These are phyloP conservation scores for Brachionus rotundiformis DNA, from an alignment of 1,140 invertebrate species.

Conservation along the genomic window DNA sequence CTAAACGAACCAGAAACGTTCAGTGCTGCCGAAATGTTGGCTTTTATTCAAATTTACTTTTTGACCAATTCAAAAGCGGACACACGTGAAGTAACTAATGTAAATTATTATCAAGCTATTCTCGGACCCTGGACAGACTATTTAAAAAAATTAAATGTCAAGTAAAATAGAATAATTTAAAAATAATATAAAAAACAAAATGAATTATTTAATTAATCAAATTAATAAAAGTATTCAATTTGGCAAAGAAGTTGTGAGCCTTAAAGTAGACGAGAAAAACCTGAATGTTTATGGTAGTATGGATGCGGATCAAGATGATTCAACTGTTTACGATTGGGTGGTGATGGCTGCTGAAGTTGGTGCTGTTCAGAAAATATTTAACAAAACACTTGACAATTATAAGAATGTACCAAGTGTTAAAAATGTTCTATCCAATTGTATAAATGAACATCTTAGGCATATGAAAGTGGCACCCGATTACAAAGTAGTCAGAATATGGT, in stretches of 20 bases:
- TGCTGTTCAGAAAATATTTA: conserved; percentile 41
- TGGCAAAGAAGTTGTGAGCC: neutral
- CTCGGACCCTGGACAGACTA: conserved; percentile 51
- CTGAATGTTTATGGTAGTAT: conserved; percentile 37
- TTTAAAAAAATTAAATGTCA: conserved; percentile 11
- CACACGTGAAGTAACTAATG: conserved; percentile 44
- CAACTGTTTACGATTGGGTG: conserved; percentile 46
- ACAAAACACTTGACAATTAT: conserved; percentile 21
- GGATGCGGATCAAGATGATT: neutral
- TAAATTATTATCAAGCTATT: conserved; percentile 46
- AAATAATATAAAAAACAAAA: too few species aligned
- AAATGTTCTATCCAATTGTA: neutral
- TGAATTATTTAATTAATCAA: too few species aligned
- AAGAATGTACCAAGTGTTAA: conserved; percentile 2
- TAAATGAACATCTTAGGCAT: neutral
- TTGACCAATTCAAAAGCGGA: conserved; percentile 51
- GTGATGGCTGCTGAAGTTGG: conserved; percentile 36
- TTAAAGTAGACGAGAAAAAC: conserved; percentile 29
- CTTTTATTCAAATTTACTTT: conserved; percentile 53
- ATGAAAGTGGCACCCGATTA: conserved; percentile 48
- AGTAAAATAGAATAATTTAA: conserved; percentile 17
- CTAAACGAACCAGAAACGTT: conserved; percentile 44
- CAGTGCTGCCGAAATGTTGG: conserved; percentile 53
- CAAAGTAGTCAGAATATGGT: conserved; percentile 52
- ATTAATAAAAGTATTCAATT: conserved; percentile 1